Evolutionary conservation across 2,888 invertebrate genomes (phyloP).

Genomic region (Drosophila mulleri): DNA sequence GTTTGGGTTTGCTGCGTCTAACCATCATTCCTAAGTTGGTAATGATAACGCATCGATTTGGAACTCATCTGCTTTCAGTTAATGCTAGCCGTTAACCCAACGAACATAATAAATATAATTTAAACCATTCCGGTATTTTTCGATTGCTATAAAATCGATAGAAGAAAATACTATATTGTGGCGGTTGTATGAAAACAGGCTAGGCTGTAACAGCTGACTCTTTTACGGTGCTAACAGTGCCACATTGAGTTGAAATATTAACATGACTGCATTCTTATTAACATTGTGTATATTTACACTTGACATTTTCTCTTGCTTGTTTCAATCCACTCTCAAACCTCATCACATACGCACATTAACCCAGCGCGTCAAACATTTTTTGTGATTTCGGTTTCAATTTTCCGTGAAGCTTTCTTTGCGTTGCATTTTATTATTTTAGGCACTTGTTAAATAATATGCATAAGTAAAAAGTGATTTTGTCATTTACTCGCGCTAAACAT

Average conservation of each 20-base stretch:
- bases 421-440: slow-evolving; percentile 19
- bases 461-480: slow-evolving; percentile 14
- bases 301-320: slow-evolving; percentile 24
- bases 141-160: background rate
- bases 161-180: slow-evolving; percentile 13
- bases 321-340: slow-evolving; percentile 54
- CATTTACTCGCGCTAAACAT: slow-evolving; percentile 12
- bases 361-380: slow-evolving; percentile 28
- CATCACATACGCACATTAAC: slow-evolving; percentile 42
- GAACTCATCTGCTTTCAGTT: no score
- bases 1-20: background rate
- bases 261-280: slow-evolving; percentile 6
- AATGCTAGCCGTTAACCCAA: background rate
- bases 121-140: background rate
- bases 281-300: slow-evolving; percentile 41
- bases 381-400: slow-evolving; percentile 38
- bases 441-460: slow-evolving; percentile 16
- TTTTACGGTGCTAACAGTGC: slow-evolving; percentile 5
- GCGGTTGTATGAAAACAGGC: slow-evolving; percentile 8
- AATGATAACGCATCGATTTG: background rate
- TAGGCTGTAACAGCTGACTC: background rate
- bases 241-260: slow-evolving; percentile 25
- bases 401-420: slow-evolving; percentile 28
- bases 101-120: background rate
- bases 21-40: rapidly evolving